These are phyloP conservation scores for Cherax quadricarinatus DNA, from an alignment of 1,140 invertebrate genomes.

Conservation along the genomic window DNA sequence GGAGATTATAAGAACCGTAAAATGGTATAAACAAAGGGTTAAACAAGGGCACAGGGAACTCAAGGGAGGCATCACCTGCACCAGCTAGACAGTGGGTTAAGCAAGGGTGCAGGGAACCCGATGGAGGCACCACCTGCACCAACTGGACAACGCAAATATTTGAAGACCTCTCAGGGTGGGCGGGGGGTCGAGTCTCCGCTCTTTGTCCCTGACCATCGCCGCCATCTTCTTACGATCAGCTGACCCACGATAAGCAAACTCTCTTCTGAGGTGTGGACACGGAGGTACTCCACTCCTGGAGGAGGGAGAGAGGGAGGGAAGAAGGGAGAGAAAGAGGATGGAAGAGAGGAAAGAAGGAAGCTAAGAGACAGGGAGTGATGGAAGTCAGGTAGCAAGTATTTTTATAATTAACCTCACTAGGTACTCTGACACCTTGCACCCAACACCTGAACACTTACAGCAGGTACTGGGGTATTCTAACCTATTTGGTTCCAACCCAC, in stretches of 20 bases:
- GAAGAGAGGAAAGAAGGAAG: background rate
- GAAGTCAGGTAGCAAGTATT: background rate
- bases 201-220: background rate
- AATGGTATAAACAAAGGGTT: slow-evolving; percentile 6
- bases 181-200: background rate
- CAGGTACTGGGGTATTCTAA: background rate
- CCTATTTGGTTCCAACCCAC: too few relatives aligned
- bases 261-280: background rate
- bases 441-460: too few relatives aligned
- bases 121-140: background rate
- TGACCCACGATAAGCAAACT: background rate
- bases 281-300: too few relatives aligned
- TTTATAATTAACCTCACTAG: too few relatives aligned
- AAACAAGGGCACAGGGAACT: background rate
- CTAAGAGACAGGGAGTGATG: background rate
- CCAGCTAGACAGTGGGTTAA: background rate
- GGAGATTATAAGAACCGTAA: slow-evolving; percentile 9
- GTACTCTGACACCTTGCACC: too few relatives aligned
- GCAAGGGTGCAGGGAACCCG: background rate
- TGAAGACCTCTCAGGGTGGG: slow-evolving; percentile 38
- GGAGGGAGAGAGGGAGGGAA: too few relatives aligned
- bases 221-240: slow-evolving; percentile 18
- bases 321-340: too few relatives aligned
- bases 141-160: slow-evolving; percentile 25
- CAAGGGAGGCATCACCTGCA: background rate